Base-by-base conservation (phyloP, 2,888 invertebrate species). In the Hipparchia sbordonii region DNA sequence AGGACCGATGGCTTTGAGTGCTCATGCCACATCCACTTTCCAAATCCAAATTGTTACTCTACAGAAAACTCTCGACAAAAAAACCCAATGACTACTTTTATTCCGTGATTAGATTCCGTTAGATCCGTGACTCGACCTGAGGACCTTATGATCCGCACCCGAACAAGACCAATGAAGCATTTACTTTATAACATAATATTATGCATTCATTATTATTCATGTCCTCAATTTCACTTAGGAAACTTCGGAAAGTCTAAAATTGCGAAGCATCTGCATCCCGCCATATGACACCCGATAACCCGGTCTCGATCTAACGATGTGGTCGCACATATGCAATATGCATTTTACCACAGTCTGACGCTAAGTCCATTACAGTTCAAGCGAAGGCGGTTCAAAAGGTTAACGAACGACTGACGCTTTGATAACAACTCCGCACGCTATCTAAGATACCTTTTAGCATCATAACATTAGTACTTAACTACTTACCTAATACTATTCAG, bases 271-370 rank as follows among this genome's bases (percentile, higher is more conserved):
- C 39, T 62, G 71, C 66, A 69, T 67, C 62, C 60, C 72, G 66
- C 76, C 77, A 75, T 72, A 72, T 78, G 78, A 76, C 80, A 79
- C 75, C 71, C 75, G 72, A 79, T 79, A 80, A 79, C 79, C 79
- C 73, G 75, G 68, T 71, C 72, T 76, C 71, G 62, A 73, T 74
- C 12, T 74, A 74, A 70, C 59, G 61, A 71, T 67, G 69, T 46
- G 62, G 68, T 73, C 70, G 60, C 70, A 52, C 67, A 57, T 63
- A 62, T 71, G 68, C 74, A 72, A 76, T 59, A 72, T 74, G 74
- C 71, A 78, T 78, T 77, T 78, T 33, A 76, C 72, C 72, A 71
- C 67, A 74, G 54, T 72, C 70, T 74, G 70, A 76, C 69, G 74
- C 68, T 76, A 72, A 72, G 71, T 67, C 66, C 72, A 67, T 68